Base-by-base conservation (phyloP, 2,113 vertebrate genomes). In the Dinomys branickii region DNA sequence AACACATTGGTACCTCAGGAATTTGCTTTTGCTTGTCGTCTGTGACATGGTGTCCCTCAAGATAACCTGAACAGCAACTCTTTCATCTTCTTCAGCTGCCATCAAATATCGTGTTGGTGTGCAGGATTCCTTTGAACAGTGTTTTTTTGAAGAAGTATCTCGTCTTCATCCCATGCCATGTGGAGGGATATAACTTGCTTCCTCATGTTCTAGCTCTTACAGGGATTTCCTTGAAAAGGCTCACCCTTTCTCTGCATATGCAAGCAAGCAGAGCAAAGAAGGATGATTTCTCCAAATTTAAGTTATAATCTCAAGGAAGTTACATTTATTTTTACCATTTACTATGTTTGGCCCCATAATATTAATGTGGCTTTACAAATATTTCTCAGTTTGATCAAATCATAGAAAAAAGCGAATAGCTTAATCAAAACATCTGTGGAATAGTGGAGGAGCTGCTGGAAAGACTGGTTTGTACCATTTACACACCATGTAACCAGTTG, bases 361-460 rank as follows among this genome's bases (percentile, higher is more conserved):
- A 24, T 63, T 88, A 77, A 97, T 82, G 52, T 35, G 85, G 4
- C 47, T 80, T 71, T n/a, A 41, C 80, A 91, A 69, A 3, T 81
- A 77, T 85, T 81, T 87, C 59, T 77, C 50, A 17, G 5, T 63
- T 94, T 96, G 10, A 16, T 71, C 69, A 58, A 85, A 90, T 80
- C 26, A 54, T 26, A 92, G 63, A 35, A 28, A 95, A 83, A 80
- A 33, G n/a, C 7, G 9, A 75, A 78, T 67, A 87, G 58, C 9
- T 92, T 86, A 91, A 69, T 80, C 38, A 41, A 93, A 93, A 73
- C 11, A 87, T 28, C 35, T 91, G n/a, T 82, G 83, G 22, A 54
- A 54, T 38, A 20, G 22, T 69, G 71, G 3, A 56, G 41, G 61
- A 2, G 2, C 77, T 88, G 38, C 50, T 91, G 75, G 85, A 94